Evolutionary conservation across 1,140 invertebrate genomes (phyloP).

Genomic region (Drosophila kohkoa): DNA sequence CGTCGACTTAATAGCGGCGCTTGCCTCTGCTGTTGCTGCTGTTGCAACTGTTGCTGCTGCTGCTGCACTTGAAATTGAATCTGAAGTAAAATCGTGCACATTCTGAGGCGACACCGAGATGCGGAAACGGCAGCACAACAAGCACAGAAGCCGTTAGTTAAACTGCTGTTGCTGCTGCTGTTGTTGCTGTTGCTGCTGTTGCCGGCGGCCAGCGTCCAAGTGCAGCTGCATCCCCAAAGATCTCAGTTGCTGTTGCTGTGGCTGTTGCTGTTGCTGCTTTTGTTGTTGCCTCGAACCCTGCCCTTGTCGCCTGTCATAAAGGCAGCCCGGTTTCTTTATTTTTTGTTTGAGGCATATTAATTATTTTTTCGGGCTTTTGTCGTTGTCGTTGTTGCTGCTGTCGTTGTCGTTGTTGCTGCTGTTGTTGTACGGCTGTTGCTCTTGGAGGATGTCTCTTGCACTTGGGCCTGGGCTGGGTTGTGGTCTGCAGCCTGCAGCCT

Average conservation of each 20-base stretch:
- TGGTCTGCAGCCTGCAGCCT: slow-evolving; percentile 41
- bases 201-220: slow-evolving; percentile 63
- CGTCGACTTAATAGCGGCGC: slow-evolving; percentile 81
- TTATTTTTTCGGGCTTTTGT: slow-evolving; percentile 76
- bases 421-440: slow-evolving; percentile 41
- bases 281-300: slow-evolving; percentile 57
- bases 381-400: slow-evolving; percentile 64
- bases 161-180: slow-evolving; percentile 63
- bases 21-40: slow-evolving; percentile 57
- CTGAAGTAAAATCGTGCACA: slow-evolving; percentile 81
- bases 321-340: slow-evolving; percentile 68
- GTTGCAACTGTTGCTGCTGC: slow-evolving; percentile 41
- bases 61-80: slow-evolving; percentile 82
- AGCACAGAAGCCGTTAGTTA: slow-evolving; percentile 82
- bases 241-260: slow-evolving; percentile 3
- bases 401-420: slow-evolving; percentile 45
- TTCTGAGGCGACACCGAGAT: slow-evolving; percentile 81
- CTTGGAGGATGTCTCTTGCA: slow-evolving; percentile 68
- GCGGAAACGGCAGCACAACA: slow-evolving; percentile 81
- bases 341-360: slow-evolving; percentile 82
- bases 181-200: slow-evolving; percentile 50
- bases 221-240: slow-evolving; percentile 56
- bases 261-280: slow-evolving; percentile 13
- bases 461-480: slow-evolving; percentile 47
- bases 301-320: slow-evolving; percentile 79